phyloP scores from a whole-genome alignment of 35 echinoderm and acorn worm species.

The Eucidaris tribuloides region DNA sequence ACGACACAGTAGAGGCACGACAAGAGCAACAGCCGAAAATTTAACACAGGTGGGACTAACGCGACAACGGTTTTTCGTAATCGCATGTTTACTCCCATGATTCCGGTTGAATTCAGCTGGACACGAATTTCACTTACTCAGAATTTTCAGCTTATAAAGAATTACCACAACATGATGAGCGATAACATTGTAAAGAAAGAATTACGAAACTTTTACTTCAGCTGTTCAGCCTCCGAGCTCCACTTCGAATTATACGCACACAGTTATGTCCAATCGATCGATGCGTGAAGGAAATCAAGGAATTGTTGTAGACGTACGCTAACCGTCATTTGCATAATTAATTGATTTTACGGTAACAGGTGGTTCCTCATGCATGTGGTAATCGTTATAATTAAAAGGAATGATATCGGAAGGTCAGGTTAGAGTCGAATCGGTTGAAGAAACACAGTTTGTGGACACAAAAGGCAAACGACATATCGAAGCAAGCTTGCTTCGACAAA shows the following conservation, averaged over 20 bases:
- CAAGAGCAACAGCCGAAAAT: not conserved
- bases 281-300: too few relatives aligned
- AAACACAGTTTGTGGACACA: not conserved
- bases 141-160: too few relatives aligned
- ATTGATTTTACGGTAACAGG: not conserved
- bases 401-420: not conserved
- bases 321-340: constrained; percentile 29
- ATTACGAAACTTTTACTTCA: not conserved
- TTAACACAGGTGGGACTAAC: not conserved
- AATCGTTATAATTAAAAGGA: not conserved
- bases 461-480: not conserved
- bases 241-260: not conserved
- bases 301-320: not conserved
- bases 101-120: too few relatives aligned
- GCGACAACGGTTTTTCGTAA: not conserved
- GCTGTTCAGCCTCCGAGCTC: not conserved
- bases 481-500: not conserved
- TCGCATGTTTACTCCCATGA: constrained; percentile 4
- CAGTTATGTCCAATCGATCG: too few relatives aligned
- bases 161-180: not conserved
- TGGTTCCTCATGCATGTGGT: not conserved
- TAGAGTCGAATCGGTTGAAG: not conserved
- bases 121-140: not conserved
- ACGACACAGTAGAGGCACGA: too few relatives aligned
- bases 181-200: not conserved